Conservation (phyloP, 2,797 vertebrate species). For the Propithecus deckenii region DNA sequence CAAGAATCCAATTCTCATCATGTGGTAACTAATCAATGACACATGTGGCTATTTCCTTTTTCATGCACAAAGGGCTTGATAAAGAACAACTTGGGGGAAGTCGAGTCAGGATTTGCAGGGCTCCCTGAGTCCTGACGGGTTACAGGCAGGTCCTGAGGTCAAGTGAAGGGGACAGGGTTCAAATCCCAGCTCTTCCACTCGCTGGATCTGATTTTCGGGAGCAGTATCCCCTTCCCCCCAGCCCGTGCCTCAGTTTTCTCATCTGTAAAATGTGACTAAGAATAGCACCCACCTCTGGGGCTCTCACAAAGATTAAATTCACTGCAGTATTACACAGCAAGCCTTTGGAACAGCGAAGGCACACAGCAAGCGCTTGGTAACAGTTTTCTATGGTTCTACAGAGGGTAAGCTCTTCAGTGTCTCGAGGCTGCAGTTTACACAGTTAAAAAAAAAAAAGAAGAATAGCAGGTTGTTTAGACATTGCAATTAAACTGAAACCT, state of each 20-base stretch:
- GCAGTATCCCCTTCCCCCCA: not conserved
- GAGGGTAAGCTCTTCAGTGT: not conserved
- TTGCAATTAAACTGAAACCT: not conserved
- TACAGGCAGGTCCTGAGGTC: not conserved
- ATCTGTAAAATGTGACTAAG: not conserved
- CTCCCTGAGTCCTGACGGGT: not conserved
- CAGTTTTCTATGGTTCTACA: accelerated
- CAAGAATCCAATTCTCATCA: not conserved
- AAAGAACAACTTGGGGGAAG: not conserved
- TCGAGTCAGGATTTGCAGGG: not conserved
- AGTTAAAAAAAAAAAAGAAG: not conserved
- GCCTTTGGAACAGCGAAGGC: not conserved
- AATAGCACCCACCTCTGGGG: not conserved
- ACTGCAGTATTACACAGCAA: too few species aligned
- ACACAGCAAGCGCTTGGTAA: accelerated
- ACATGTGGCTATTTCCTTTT: not conserved
- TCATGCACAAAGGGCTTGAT: not conserved
- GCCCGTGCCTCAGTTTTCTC: not conserved
- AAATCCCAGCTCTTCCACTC: not conserved
- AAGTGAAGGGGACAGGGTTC: not conserved
- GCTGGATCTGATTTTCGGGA: not conserved
- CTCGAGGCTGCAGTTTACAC: not conserved
- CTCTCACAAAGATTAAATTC: not conserved
- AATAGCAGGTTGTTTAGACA: not conserved
- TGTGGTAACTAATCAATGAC: not conserved